A percentile compares a stretch with the other conserved stretches of the same genome.
These are phyloP conservation scores for Limnodromus scolopaceus DNA, from an alignment of 2,797 vertebrate species.

Conservation along the genomic window DNA sequence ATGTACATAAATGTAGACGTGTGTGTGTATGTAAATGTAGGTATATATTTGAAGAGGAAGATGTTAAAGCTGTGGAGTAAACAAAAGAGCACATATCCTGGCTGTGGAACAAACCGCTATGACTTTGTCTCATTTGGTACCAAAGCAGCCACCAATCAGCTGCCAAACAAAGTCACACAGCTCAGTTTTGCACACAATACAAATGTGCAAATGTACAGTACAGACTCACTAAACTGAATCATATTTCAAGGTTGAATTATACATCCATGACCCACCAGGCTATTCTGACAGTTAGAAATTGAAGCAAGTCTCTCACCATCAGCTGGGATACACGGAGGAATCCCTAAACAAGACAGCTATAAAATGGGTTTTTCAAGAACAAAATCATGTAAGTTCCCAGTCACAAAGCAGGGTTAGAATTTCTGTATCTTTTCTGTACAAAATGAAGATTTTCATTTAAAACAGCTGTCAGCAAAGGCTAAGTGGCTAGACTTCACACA, in stretches of 20 bases:
- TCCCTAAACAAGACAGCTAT: neutral
- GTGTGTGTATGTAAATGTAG: neutral
- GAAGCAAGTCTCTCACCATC: neutral
- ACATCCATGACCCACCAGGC: neutral
- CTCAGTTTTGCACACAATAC: neutral
- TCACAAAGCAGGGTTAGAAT: neutral
- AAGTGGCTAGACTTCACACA: neutral
- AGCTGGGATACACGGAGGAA: neutral
- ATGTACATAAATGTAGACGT: neutral
- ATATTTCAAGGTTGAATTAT: neutral
- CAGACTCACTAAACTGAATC: neutral
- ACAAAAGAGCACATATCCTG: fast-evolving
- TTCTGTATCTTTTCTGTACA: neutral
- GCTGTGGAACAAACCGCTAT: neutral
- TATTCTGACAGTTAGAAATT: neutral
- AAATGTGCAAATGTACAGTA: neutral
- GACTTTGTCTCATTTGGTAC: neutral
- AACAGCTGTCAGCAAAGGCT: neutral
- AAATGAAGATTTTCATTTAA: constrained; percentile 3
- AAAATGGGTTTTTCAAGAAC: neutral
- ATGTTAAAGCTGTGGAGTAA: neutral
- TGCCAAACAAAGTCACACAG: neutral
- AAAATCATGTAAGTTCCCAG: neutral
- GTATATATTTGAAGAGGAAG: neutral
- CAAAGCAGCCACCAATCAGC: neutral